phyloP scores from a whole-genome alignment of 1,140 invertebrate species.

The Drosophila bocqueti region DNA sequence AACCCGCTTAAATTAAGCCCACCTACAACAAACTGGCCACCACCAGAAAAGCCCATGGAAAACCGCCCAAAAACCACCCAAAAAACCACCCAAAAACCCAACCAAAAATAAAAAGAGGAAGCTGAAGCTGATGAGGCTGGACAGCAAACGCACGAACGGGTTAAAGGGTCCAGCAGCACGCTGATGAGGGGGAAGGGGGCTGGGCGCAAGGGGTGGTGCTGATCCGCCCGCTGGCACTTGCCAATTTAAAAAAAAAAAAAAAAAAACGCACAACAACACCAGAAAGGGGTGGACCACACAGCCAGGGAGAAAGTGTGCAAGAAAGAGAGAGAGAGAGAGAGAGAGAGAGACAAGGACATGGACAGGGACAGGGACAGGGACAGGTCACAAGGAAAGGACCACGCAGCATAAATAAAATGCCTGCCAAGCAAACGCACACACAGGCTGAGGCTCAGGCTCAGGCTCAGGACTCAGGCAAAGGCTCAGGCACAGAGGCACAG shows the following conservation, averaged over 20 bases:
- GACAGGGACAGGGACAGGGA: slow-evolving; percentile 12
- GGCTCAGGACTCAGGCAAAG: slow-evolving; percentile 26
- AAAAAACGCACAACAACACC: slow-evolving; percentile 43
- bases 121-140: slow-evolving; percentile 25
- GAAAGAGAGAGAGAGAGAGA: not conserved
- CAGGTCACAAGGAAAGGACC: slow-evolving; percentile 67
- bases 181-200: not conserved
- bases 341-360: not conserved
- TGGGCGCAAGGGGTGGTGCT: slow-evolving; percentile 37
- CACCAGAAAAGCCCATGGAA: slow-evolving; percentile 35
- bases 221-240: slow-evolving; percentile 79
- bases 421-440: slow-evolving; percentile 64
- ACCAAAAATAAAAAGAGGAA: slow-evolving; percentile 41
- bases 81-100: slow-evolving; percentile 24
- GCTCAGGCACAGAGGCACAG: not conserved
- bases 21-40: slow-evolving; percentile 59
- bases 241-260: slow-evolving; percentile 62
- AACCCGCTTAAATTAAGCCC: slow-evolving; percentile 83
- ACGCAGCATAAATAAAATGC: slow-evolving; percentile 81
- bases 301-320: not conserved
- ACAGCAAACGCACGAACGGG: slow-evolving; percentile 73
- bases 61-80: slow-evolving; percentile 26
- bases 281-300: slow-evolving; percentile 8
- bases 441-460: slow-evolving; percentile 1
- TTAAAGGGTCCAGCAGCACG: slow-evolving; percentile 24